Evolutionary conservation across 2,888 invertebrate genomes (phyloP).

Genomic region (Drosophila flavopinicola): DNA sequence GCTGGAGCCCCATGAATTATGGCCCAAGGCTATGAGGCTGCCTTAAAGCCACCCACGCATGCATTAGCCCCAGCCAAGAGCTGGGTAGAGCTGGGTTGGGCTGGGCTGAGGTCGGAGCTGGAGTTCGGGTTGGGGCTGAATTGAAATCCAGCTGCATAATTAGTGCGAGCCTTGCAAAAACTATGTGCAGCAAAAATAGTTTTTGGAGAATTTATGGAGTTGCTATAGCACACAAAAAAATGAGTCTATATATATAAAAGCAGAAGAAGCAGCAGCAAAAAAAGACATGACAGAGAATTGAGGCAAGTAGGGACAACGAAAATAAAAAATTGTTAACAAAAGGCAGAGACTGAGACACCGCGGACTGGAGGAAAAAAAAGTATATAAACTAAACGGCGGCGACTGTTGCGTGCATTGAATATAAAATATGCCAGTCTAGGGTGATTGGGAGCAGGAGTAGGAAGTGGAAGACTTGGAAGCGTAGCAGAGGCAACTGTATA

Average conservation of each 20-base stretch:
- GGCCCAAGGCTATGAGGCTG: constrained; percentile 54
- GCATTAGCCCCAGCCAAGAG: constrained; percentile 40
- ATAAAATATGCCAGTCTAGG: constrained; percentile 62
- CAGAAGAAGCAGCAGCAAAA: background rate
- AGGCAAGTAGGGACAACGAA: constrained; percentile 17
- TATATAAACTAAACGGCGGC: constrained; percentile 60
- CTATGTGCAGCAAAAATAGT: constrained; percentile 69
- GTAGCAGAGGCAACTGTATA: background rate
- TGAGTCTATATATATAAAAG: too few relatives aligned
- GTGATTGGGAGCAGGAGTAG: background rate
- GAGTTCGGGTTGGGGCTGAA: background rate
- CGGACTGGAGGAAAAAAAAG: constrained; percentile 9
- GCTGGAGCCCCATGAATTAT: constrained; percentile 64
- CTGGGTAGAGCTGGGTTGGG: constrained; percentile 16
- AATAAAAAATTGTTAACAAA: constrained; percentile 20
- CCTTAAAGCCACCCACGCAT: constrained; percentile 66
- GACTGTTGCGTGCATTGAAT: constrained; percentile 76
- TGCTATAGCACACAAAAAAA: constrained; percentile 21
- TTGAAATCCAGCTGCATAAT: constrained; percentile 73
- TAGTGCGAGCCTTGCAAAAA: constrained; percentile 60
- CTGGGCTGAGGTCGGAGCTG: background rate
- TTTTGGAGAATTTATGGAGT: constrained; percentile 65
- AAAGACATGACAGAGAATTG: constrained; percentile 6
- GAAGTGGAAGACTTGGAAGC: background rate
- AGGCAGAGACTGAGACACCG: constrained; percentile 24